Conservation (phyloP, 1,140 invertebrate genomes). For the Achroia grisella region DNA sequence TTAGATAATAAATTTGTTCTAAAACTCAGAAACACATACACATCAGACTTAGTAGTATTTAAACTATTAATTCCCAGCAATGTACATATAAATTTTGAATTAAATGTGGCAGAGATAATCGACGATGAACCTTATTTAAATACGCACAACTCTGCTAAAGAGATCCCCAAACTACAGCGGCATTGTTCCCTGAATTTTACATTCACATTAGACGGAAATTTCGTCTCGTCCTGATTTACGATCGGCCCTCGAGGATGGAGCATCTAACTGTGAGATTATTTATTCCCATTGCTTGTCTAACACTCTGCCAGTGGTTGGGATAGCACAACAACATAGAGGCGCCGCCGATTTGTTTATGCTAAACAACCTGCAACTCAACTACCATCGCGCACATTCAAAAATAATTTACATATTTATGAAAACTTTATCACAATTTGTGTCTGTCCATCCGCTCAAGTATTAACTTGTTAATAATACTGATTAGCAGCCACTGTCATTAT, state of each 20-base stretch:
- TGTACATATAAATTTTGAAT: conserved; percentile 9
- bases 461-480: conserved; percentile 48
- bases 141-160: conserved; percentile 44
- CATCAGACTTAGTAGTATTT: too few relatives aligned
- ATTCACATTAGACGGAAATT: conserved; percentile 57
- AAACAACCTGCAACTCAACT: conserved; percentile 55
- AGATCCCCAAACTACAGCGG: conserved; percentile 42
- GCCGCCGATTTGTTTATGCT: conserved; percentile 56
- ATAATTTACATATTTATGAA: conserved; percentile 60
- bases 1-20: too few relatives aligned
- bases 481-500: conserved; percentile 37
- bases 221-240: conserved; percentile 54
- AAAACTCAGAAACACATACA: background rate
- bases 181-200: conserved; percentile 56
- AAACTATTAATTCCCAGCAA: too few relatives aligned
- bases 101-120: conserved; percentile 11
- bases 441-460: conserved; percentile 21
- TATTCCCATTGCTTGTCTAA: conserved; percentile 40
- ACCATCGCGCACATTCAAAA: conserved; percentile 44
- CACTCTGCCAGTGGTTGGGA: conserved; percentile 17
- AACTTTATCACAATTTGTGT: conserved; percentile 23
- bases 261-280: conserved; percentile 53
- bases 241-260: conserved; percentile 33
- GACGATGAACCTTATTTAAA: conserved; percentile 40
- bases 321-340: conserved; percentile 20